Evolutionary conservation across 2,888 invertebrate genomes (phyloP).

Genomic region (Leucozona laternaria): DNA sequence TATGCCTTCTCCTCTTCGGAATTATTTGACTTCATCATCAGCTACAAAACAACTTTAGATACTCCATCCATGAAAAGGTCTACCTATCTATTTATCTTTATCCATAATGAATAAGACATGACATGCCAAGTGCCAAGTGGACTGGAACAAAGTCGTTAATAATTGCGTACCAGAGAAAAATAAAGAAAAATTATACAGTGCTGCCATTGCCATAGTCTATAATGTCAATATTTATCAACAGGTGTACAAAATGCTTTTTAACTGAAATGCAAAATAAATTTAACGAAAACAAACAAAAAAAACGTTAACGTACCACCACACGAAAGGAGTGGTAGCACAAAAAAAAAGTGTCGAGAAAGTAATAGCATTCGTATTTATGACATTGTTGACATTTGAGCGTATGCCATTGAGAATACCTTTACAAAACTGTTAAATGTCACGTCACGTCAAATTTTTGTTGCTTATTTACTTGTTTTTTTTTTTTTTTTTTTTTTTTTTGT

Average conservation of each 20-base stretch:
- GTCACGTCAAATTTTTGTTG: slow-evolving; percentile 5
- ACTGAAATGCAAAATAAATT: slow-evolving; percentile 40
- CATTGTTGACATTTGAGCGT: slow-evolving; percentile 52
- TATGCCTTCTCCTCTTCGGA: slow-evolving; percentile 39
- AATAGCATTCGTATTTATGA: slow-evolving; percentile 44
- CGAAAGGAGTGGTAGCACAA: slow-evolving; percentile 28
- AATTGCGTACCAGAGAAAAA: slow-evolving; percentile 55
- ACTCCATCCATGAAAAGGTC: neutral
- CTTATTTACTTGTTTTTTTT: no score
- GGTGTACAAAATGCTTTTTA: slow-evolving; percentile 58
- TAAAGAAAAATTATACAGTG: slow-evolving; percentile 26
- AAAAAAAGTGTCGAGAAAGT: slow-evolving; percentile 39
- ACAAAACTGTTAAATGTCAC: slow-evolving; percentile 32
- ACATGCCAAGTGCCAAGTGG: slow-evolving; percentile 61
- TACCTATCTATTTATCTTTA: slow-evolving; percentile 12
- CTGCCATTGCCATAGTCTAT: slow-evolving; percentile 25
- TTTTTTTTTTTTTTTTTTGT: neutral
- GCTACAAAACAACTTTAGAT: slow-evolving; percentile 15
- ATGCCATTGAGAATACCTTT: slow-evolving; percentile 3
- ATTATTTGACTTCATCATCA: neutral
- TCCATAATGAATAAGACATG: slow-evolving; percentile 44
- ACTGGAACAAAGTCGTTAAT: slow-evolving; percentile 65
- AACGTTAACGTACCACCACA: neutral
- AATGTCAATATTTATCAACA: slow-evolving; percentile 67
- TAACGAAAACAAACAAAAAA: slow-evolving; percentile 14